A percentile compares a stretch with the other conserved stretches of the same genome.
These are phyloP conservation scores for Hypothenemus hampei DNA, from an alignment of 1,140 invertebrate genomes.

Conservation along the genomic window DNA sequence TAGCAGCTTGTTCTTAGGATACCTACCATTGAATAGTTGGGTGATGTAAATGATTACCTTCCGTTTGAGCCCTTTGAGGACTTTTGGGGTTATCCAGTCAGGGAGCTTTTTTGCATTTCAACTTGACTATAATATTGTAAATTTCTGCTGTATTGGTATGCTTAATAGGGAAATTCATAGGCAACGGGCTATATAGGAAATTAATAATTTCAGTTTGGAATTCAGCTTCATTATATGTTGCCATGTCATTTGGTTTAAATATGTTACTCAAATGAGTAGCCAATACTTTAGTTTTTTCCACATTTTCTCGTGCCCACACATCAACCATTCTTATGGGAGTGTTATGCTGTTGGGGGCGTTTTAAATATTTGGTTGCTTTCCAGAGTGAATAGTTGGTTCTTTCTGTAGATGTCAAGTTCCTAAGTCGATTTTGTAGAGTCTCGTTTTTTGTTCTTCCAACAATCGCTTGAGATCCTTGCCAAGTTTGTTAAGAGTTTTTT, in stretches of 20 bases:
- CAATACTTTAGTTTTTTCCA: background rate
- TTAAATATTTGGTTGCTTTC: conserved; percentile 28
- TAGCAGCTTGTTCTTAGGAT: no score
- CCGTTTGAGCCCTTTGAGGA: no score
- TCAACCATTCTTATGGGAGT: conserved; percentile 24
- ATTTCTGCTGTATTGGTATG: no score
- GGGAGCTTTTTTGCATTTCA: no score
- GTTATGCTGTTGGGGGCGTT: conserved; percentile 26
- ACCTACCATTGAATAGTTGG: no score
- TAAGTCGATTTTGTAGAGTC: background rate
- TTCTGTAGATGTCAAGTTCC: background rate
- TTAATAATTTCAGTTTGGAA: background rate
- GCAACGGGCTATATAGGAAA: background rate
- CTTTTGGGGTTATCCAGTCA: no score
- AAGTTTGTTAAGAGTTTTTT: background rate
- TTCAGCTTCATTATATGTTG: background rate
- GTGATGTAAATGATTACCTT: no score
- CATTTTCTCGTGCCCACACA: conserved; percentile 28
- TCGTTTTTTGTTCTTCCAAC: background rate
- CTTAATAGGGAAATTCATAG: no score
- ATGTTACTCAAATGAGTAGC: background rate
- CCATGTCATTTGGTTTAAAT: background rate
- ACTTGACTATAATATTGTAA: no score
- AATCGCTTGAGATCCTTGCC: background rate
- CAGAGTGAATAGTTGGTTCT: conserved; percentile 30